Base-by-base conservation (phyloP, 2,888 invertebrate species). In the Ferdinandea cuprea region DNA sequence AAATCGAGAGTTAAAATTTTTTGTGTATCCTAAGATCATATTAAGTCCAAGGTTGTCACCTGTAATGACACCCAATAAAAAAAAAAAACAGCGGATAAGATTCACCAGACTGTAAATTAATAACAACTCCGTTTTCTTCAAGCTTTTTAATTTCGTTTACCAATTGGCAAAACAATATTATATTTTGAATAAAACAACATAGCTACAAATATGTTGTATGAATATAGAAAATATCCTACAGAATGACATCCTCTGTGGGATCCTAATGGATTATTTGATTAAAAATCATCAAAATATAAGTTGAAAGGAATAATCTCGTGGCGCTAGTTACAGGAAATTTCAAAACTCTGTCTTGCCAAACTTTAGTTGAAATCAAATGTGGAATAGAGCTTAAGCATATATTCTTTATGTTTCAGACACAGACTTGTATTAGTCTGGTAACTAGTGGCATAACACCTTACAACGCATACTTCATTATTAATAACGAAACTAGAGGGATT, bases 161-260 rank as follows among this genome's bases (percentile, higher is more conserved):
- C 35, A 63, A 35, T 13, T 63, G 46, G 15, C 13, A 46, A 35
- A 61, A 9, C 8, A 46, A 11, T 5, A 46, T 61, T 46, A 21
- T 35, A 61, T 61, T 63, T 63, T 13, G 61, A 63, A 25, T 48
- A 63, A 63, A 63, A 63, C 61, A 63, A 35, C 35, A 54, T 54
- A 11, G 35, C 52, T 42, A 52, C 59, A 66, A 66, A 66, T 28
- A 25, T 25, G 5, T 25, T 25, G 25, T 25, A 2, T 5, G 5
- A 25, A 25, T 25, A 25, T 5, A 25, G 25, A 2, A n/a, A n/a
- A n/a, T n/a, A n/a, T 11, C 48, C 48, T 15, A 63, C 48, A 4
- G 61, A 13, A 63, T 63, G 48, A 11, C 48, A 1, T 11, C 25
- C 25, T 3, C 25, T 5, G 25, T 63, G 61, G 2, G 61, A 63